Evolutionary conservation across 2,113 vertebrate genomes (phyloP).

Genomic region (Chascanopsetta lugubris): DNA sequence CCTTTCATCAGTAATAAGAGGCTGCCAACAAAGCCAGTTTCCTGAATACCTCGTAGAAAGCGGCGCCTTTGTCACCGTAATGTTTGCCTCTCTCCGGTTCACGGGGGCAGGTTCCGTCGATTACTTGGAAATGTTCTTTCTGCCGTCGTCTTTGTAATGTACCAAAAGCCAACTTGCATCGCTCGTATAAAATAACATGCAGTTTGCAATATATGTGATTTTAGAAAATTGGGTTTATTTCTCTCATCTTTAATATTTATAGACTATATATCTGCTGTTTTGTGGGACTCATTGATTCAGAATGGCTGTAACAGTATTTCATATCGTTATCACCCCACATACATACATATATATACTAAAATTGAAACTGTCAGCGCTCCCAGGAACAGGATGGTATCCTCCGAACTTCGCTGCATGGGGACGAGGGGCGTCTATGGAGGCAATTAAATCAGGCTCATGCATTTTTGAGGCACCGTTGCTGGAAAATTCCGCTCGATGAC

Average conservation of each 20-base stretch:
- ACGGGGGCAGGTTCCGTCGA: not conserved
- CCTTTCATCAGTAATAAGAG: constrained; percentile 59
- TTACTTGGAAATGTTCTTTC: too few species aligned
- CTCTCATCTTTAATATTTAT: too few species aligned
- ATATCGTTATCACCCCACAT: constrained; percentile 2
- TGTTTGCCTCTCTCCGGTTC: constrained; percentile 20
- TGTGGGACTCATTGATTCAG: too few species aligned
- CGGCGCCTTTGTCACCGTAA: not conserved
- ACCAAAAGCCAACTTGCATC: too few species aligned
- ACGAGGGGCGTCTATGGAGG: constrained; percentile 49
- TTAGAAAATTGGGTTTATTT: too few species aligned
- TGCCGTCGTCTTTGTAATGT: too few species aligned
- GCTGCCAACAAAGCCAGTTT: constrained; percentile 25
- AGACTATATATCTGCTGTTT: too few species aligned
- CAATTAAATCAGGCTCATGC: constrained; percentile 60
- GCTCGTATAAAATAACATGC: too few species aligned
- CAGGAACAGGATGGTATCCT: constrained; percentile 46
- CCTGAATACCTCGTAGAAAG: constrained; percentile 14
- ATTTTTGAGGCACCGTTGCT: constrained; percentile 39
- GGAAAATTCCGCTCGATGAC: constrained; percentile 48
- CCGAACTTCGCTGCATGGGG: constrained; percentile 38
- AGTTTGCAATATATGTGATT: too few species aligned
- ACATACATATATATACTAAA: not conserved
- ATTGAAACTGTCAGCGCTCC: constrained; percentile 24
- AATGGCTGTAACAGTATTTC: too few species aligned